Evolutionary conservation across 1,140 invertebrate genomes (phyloP).

Genomic region (Drosophila ercepeae): DNA sequence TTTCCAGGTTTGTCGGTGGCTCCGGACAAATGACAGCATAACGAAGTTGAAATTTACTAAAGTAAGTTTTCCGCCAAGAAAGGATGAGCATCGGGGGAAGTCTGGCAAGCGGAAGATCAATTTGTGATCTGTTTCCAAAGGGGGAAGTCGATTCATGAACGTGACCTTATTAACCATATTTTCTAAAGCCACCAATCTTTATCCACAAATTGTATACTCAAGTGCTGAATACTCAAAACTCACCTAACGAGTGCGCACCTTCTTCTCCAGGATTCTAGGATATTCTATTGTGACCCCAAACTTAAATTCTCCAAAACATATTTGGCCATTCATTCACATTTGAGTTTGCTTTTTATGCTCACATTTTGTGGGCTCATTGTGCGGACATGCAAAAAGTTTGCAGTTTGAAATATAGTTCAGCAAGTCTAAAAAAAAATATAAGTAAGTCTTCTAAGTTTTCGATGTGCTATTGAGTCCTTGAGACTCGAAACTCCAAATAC

Average conservation of each 20-base stretch:
- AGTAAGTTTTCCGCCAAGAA: constrained; percentile 3
- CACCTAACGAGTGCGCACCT: constrained; percentile 13
- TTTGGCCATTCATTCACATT: constrained; percentile 65
- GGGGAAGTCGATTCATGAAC: constrained; percentile 5
- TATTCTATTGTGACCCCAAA: constrained; percentile 25
- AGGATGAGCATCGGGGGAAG: neutral
- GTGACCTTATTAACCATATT: too few relatives aligned
- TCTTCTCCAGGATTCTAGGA: too few relatives aligned
- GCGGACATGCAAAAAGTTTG: constrained; percentile 62
- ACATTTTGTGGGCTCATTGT: constrained; percentile 41
- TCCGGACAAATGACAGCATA: constrained; percentile 26
- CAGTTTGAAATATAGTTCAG: constrained; percentile 76
- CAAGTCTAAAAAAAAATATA: constrained; percentile 50
- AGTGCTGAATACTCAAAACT: too few relatives aligned
- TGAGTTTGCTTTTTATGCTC: constrained; percentile 52
- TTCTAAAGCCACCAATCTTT: too few relatives aligned
- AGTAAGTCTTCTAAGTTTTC: neutral
- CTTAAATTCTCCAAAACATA: constrained; percentile 15
- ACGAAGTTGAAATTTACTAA: constrained; percentile 46
- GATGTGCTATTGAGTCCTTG: constrained; percentile 8
- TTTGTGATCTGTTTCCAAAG: constrained; percentile 23
- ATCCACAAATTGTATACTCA: too few relatives aligned
- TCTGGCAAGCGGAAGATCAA: constrained; percentile 29
- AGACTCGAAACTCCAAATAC: constrained; percentile 33
- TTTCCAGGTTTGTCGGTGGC: constrained; percentile 48